Percentiles rank a stretch among this genome's conserved stretches.
phyloP scores from a whole-genome alignment of 2,888 invertebrate genomes.

The Pinctada fucata region DNA sequence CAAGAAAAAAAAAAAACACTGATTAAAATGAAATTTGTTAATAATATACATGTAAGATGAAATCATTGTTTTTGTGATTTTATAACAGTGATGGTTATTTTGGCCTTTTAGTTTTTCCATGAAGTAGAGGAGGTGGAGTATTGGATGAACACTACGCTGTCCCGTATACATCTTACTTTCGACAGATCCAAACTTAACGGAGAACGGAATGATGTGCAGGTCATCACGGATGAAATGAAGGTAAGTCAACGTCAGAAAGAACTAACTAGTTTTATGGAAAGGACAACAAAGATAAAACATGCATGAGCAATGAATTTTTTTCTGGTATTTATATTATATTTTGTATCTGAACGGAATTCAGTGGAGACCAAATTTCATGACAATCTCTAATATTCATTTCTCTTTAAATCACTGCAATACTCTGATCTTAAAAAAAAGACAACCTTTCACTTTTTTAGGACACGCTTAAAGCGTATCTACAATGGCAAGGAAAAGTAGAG shows the following conservation, averaged over 20 bases:
- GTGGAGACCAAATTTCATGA: background rate
- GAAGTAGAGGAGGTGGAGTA: constrained; percentile 72
- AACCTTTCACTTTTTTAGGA: constrained; percentile 55
- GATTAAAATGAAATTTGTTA: too few species aligned
- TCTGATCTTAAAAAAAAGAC: too few species aligned
- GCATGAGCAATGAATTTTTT: background rate
- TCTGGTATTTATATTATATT: background rate
- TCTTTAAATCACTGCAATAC: too few species aligned
- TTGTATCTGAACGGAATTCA: background rate
- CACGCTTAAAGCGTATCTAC: constrained; percentile 69
- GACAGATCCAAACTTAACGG: constrained; percentile 60
- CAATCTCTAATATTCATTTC: background rate
- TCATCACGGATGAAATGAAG: constrained; percentile 69
- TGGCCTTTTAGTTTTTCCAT: constrained; percentile 69
- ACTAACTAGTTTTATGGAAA: too few species aligned
- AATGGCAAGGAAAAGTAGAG: constrained; percentile 74
- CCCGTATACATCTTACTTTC: constrained; percentile 66
- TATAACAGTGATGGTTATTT: background rate
- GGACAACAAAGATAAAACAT: too few species aligned
- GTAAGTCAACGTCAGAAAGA: constrained; percentile 44
- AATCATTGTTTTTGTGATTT: too few species aligned
- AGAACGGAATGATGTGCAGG: constrained; percentile 59
- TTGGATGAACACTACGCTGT: constrained; percentile 73
- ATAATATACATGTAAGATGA: too few species aligned
- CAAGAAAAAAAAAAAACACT: too few species aligned